Base-by-base conservation (phyloP, 1,140 invertebrate genomes). In the Amphibalanus amphitrite region DNA sequence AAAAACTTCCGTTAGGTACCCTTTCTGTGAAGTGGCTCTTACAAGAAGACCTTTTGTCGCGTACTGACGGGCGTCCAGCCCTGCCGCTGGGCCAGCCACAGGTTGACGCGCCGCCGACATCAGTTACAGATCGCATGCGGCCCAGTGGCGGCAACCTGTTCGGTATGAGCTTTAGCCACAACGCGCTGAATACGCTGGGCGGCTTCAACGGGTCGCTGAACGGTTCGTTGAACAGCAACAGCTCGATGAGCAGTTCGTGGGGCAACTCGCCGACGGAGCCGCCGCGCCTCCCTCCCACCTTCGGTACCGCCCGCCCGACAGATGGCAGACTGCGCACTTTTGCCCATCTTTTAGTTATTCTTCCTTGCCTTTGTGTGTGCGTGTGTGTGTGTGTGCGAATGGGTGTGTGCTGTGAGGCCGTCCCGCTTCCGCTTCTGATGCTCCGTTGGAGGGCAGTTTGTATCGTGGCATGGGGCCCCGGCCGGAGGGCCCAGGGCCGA, bases 151-250 rank as follows among this genome's bases (percentile, higher is more conserved):
- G 47, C 6, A 59, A 59, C 20, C 10, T 3, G 13, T 59, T 59
- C 17, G 47, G 47, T 59, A 59, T 59, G 47, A 59, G 47, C 47
- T 59, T 59, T 59, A 59, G 47, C 20, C 47, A 59, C 47, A 59
- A 59, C 47, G 47, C 47, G 13, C 47, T 59, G 10, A 59, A 59
- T 20, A 59, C 47, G 47, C 20, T 59, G 47, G 20, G 13, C 6
- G 23, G 23, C 20, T 59, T 59, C 47, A 59, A 20, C 47, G 47
- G 47, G 10, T 59, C 47, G 47, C 47, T 59, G 47, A 59, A 59
- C 47, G 47, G 47, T 59, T 59, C 47, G 47, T 59, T 59, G 47
- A 59, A 59, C 47, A 59, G 47, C 47, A 59, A 59, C 47, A 59
- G 47, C 23, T 59, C 47, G 47, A 59, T 13, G 47, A 59, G 17